Conservation (phyloP, 2,797 vertebrate genomes). For the Chanos chanos region DNA sequence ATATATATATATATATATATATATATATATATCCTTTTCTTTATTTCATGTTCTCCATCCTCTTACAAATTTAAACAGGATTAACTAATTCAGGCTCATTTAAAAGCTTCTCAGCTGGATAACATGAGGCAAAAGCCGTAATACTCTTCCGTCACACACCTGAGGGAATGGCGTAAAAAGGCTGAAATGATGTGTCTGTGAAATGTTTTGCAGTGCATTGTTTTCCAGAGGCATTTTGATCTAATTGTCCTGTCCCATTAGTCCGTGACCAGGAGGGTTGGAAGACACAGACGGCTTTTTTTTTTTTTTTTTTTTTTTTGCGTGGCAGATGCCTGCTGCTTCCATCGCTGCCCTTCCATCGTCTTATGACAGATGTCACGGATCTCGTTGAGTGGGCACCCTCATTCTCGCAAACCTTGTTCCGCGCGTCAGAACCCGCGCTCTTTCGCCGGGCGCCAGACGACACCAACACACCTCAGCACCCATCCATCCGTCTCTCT, state of each 20-base stretch:
- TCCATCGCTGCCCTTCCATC: conserved; percentile 71
- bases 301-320: too few relatives aligned
- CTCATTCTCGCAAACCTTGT: conserved; percentile 67
- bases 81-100: too few relatives aligned
- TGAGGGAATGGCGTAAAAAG: conserved; percentile 15
- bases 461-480: conserved; percentile 50
- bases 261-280: conserved; percentile 57
- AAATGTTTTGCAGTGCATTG: conserved; percentile 54
- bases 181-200: conserved; percentile 34
- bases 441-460: conserved; percentile 45
- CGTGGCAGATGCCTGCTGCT: conserved; percentile 74
- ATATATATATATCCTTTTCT: too few relatives aligned
- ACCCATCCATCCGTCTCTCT: conserved; percentile 23
- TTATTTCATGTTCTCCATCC: too few relatives aligned
- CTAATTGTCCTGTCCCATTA: conserved; percentile 74
- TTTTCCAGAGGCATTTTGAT: conserved; percentile 55
- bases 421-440: conserved; percentile 62
- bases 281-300: conserved; percentile 62
- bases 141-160: not conserved
- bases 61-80: too few relatives aligned
- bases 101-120: too few relatives aligned
- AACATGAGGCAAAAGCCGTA: not conserved
- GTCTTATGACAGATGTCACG: conserved; percentile 78
- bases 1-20: too few relatives aligned
- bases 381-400: conserved; percentile 71